Base-by-base conservation (phyloP, 2,797 vertebrate species). In the Cephalopachus bancanus region DNA sequence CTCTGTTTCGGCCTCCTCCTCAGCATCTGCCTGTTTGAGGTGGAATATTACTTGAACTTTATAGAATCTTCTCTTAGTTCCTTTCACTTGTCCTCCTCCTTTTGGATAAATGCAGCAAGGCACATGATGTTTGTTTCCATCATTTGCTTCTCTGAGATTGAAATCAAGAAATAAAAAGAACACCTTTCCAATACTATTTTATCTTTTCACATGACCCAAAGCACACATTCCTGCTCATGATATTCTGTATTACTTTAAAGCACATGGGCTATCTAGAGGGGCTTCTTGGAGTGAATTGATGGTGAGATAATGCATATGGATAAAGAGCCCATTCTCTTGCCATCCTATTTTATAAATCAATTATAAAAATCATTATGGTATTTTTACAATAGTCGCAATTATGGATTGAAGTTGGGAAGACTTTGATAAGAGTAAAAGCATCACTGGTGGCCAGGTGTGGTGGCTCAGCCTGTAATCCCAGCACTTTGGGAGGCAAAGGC, bases 101-200 rank as follows among this genome's bases (percentile, higher is more conserved):
- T 74, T 90, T 94, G 15, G 22, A 55, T 86, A 62, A 79, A 0
- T 62, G 8, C 44, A 53, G 5, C 14, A 83, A 14, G 4, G 51
- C 12, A 57, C 11, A 60, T 22, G 33, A 62, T 85, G 62, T 81
- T 10, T 17, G 26, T 49, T 59, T 80, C 28, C 51, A 92, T 30
- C 37, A 75, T 81, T 72, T 88, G 17, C 26, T 72, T 26, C 51
- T 81, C 65, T 91, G 55, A 76, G 22, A 20, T 76, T 78, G 59
- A 93, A 95, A 81, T 89, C 33, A 81, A 91, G 51, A 67, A 51
- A 53, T 55, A 88, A 94, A 84, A 72, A 4, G 44, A 87, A 95
- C 10, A 49, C 62, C 44, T 78, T 76, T 55, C 3, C 14, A 62
- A 90, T 49, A 26, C 7, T 59, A 4, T 84, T 76, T 83, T 55